Evolutionary conservation across 2,888 invertebrate genomes (phyloP).

Genomic region (Melieria crassipennis): DNA sequence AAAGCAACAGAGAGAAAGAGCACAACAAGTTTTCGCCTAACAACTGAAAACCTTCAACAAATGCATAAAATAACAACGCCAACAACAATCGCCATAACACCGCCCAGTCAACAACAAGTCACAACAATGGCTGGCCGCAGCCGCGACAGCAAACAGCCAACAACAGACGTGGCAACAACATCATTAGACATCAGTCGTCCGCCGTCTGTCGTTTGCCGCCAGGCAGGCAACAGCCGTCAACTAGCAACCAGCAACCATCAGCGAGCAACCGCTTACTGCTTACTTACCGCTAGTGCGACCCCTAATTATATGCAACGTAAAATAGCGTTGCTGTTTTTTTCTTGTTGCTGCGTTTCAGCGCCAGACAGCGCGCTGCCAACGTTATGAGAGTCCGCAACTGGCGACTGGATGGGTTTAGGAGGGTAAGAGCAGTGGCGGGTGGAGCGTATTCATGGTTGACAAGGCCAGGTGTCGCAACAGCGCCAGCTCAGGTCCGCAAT

Average conservation of each 20-base stretch:
- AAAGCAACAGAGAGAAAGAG: background rate
- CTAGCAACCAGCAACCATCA: background rate
- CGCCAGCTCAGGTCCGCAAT: no score
- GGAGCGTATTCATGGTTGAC: no score
- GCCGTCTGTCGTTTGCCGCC: no score
- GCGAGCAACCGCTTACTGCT: background rate
- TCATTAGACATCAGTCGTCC: constrained; percentile 8
- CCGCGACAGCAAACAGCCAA: constrained; percentile 25
- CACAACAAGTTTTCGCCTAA: background rate
- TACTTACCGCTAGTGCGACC: constrained; percentile 41
- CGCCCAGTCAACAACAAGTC: no score
- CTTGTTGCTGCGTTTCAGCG: no score
- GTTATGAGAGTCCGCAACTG: no score
- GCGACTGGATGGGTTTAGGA: no score
- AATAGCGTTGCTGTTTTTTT: background rate
- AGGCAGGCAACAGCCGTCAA: background rate
- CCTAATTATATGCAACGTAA: constrained; percentile 49
- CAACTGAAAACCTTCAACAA: constrained; percentile 20
- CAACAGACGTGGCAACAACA: constrained; percentile 16
- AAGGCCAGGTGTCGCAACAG: no score
- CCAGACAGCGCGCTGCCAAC: no score
- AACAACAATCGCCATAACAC: background rate
- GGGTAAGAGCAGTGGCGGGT: no score
- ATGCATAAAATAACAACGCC: constrained; percentile 5
- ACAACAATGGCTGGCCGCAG: constrained; percentile 24